phyloP scores from a whole-genome alignment of 1,140 invertebrate genomes.

The Bursaphelenchus mucronatus region DNA sequence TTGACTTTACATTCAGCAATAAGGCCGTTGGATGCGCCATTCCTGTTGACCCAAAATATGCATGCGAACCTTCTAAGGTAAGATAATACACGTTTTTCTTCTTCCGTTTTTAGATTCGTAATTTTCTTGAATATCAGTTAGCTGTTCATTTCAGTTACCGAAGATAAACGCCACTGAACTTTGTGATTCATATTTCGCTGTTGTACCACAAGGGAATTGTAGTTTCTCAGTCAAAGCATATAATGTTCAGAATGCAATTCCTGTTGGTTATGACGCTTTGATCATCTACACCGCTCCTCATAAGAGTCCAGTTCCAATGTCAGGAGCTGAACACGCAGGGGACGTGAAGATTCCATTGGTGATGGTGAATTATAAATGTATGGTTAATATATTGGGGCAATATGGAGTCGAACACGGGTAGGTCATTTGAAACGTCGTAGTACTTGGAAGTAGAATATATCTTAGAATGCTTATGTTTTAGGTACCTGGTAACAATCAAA shows the following conservation, averaged over 20 bases:
- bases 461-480: conserved; percentile 17
- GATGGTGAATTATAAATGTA: conserved; percentile 57
- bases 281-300: conserved; percentile 49
- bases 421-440: background rate
- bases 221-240: conserved; percentile 45
- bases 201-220: conserved; percentile 56
- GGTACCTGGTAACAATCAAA: conserved; percentile 55
- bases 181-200: conserved; percentile 49
- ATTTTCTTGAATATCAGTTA: conserved; percentile 2
- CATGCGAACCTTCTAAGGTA: conserved; percentile 45
- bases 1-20: conserved; percentile 37
- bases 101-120: conserved; percentile 14
- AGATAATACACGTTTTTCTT: background rate
- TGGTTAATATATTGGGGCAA: conserved; percentile 40
- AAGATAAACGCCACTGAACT: conserved; percentile 22
- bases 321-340: conserved; percentile 52
- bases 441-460: background rate
- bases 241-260: conserved; percentile 42
- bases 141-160: conserved; percentile 9
- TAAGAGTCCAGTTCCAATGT: conserved; percentile 49
- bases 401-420: conserved; percentile 50
- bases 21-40: conserved; percentile 53
- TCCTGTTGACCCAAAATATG: conserved; percentile 42
- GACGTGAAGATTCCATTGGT: conserved; percentile 52
- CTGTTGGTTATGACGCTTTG: conserved; percentile 42